Evolutionary conservation across 2,888 invertebrate genomes (phyloP), one percentile per base, ranked within the genome.

Genomic region (Pseudeuparius sepicola): DNA sequence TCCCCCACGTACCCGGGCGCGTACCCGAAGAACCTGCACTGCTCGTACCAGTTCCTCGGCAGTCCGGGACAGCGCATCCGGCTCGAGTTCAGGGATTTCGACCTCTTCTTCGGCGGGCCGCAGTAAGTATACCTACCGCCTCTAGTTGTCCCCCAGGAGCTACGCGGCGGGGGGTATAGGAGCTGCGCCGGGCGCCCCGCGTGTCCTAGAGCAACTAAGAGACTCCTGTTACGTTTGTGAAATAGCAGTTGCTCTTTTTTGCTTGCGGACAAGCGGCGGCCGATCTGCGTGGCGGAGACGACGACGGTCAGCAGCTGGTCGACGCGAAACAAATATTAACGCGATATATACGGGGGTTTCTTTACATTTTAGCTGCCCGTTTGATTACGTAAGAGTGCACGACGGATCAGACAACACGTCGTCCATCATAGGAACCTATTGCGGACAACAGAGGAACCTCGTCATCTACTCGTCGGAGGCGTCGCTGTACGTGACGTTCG

Each of bases 1-100:
- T 93, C 97, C 39, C 96, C 97, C 43, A 98, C 98, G 43, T 98
- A 98, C 71, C 98, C 98, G 42, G 98, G 98, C 50, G 84, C 92
- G 55, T 99, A 98, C 70, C 97, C 98, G 49, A 96, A 96, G 69
- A 87, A 92, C 66, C 75, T 94, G 57, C 74, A 73, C 53, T 97
- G 96, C 72, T 79, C 80, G 66, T 93, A 92, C 67, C 82, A 86
- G 65, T 89, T 98, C 67, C 76, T 85, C 55, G 97, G 97, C 33
- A 75, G 78, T 58, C 73, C 77, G 31, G 85, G 86, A 36, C 92
- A 97, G 67, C 71, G 97, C 58, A 87, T 97, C 52, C 80, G 93
- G 46, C 73, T 97, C 52, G 92, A 89, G 66, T 96, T 97, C 69
- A 75, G 92, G 57, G 97, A 97, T 70, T 97, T 97, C 68, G 96